phyloP scores from a whole-genome alignment of 2,797 vertebrate species.

The Ptychobarbus kaznakovi region DNA sequence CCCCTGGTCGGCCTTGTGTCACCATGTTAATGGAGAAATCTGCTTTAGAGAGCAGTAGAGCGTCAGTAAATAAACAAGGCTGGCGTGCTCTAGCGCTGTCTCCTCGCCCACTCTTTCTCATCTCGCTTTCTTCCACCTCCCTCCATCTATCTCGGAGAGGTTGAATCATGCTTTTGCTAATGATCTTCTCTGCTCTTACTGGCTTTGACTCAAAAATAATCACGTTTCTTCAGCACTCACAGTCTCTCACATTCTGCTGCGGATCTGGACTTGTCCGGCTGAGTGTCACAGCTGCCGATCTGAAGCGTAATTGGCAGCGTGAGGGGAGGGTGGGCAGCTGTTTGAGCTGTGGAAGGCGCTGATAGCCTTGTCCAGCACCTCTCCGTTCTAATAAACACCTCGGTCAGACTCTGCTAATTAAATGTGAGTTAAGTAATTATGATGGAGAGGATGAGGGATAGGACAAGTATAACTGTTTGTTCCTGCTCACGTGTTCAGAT shows the following conservation, averaged over 20 bases:
- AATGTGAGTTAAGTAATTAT: constrained; percentile 63
- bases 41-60: constrained; percentile 26
- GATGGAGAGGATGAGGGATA: constrained; percentile 30
- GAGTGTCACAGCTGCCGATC: constrained; percentile 53
- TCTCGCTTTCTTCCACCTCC: neutral
- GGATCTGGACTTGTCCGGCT: constrained; percentile 34
- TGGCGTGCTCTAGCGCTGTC: neutral
- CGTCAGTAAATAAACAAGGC: constrained; percentile 51
- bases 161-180: constrained; percentile 55
- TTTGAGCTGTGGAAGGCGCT: constrained; percentile 25
- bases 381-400: constrained; percentile 77
- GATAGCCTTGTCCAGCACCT: constrained; percentile 66
- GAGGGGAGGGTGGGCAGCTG: constrained; percentile 28
- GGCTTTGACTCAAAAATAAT: constrained; percentile 40
- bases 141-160: constrained; percentile 13
- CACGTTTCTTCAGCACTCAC: constrained; percentile 32
- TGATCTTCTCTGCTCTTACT: constrained; percentile 42
- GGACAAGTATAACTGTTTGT: constrained; percentile 4
- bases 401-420: constrained; percentile 71
- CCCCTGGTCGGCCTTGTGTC: constrained; percentile 2
- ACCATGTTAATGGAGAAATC: constrained; percentile 22
- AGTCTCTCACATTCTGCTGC: constrained; percentile 50
- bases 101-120: constrained; percentile 39
- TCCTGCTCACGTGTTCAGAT: constrained; percentile 7
- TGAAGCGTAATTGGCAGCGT: constrained; percentile 46